Evolutionary conservation across 2,797 vertebrate species (phyloP).

Genomic region (Zenarchopterus dispar): DNA sequence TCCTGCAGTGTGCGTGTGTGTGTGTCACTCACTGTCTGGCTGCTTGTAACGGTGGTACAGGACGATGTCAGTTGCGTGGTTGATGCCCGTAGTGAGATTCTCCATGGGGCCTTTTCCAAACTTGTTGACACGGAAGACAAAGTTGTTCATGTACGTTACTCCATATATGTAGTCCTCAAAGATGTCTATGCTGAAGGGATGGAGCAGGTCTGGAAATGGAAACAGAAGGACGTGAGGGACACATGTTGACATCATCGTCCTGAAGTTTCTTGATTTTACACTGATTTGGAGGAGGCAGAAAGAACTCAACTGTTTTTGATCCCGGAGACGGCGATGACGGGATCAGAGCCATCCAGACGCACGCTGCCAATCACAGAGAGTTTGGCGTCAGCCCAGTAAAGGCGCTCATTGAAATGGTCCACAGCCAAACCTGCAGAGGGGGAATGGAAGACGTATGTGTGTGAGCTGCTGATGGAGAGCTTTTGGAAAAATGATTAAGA

Average conservation of each 20-base stretch:
- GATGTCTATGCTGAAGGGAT: constrained; percentile 96
- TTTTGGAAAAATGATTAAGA: not conserved
- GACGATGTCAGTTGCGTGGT: constrained; percentile 93
- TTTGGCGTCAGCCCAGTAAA: constrained; percentile 97
- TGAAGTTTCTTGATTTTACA: not conserved
- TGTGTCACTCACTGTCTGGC: constrained; percentile 86
- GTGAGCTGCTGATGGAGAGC: not conserved
- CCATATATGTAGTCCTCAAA: constrained; percentile 98
- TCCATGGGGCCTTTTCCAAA: constrained; percentile 90
- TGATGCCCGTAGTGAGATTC: constrained; percentile 93
- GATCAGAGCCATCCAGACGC: constrained; percentile 91
- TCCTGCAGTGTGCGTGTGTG: not conserved
- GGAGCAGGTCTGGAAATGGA: constrained; percentile 85
- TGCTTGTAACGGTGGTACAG: constrained; percentile 96
- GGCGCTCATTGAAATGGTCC: constrained; percentile 96
- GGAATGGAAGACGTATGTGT: constrained; percentile 27
- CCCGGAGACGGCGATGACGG: constrained; percentile 88
- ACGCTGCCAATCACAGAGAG: constrained; percentile 95
- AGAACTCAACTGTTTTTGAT: constrained; percentile 89
- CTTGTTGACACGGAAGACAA: constrained; percentile 96
- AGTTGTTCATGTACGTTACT: constrained; percentile 94
- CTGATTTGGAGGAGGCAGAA: not conserved
- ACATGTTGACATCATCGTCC: not conserved
- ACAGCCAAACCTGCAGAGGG: constrained; percentile 88
- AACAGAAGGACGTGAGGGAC: not conserved